These are phyloP conservation scores for Australoheros scitulus DNA, from an alignment of 2,113 vertebrate genomes.

Conservation along the genomic window DNA sequence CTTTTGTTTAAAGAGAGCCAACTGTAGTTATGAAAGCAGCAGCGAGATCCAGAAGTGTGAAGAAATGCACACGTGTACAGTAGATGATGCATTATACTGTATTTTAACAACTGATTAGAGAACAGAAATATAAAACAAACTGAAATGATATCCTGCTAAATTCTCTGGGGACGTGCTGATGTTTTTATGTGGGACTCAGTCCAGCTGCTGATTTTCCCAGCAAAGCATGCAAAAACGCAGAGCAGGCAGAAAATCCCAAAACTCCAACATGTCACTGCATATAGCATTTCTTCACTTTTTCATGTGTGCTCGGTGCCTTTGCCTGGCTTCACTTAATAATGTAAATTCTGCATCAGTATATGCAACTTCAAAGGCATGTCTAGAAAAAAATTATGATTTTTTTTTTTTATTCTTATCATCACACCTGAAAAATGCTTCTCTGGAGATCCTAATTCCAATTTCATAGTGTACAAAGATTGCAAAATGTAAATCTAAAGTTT, in stretches of 20 bases:
- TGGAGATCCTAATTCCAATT: neutral
- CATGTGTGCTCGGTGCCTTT: neutral
- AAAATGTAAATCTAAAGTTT: neutral
- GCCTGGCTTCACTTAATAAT: neutral
- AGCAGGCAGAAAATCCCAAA: neutral
- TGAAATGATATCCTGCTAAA: slow-evolving; percentile 13
- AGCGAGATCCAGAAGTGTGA: neutral
- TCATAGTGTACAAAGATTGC: neutral
- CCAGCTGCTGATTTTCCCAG: neutral
- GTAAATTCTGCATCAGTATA: neutral
- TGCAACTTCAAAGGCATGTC: neutral
- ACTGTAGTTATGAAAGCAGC: slow-evolving; percentile 25
- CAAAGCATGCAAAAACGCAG: neutral
- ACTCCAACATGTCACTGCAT: neutral
- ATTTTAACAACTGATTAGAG: slow-evolving; percentile 18
- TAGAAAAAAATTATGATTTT: neutral
- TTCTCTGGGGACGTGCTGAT: neutral
- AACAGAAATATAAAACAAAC: slow-evolving; percentile 15
- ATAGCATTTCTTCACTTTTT: neutral
- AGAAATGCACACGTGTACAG: neutral
- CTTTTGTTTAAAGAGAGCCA: slow-evolving; percentile 32
- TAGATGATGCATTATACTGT: slow-evolving; percentile 13
- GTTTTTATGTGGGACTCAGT: neutral
- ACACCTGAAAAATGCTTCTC: neutral
- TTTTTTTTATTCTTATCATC: neutral